Evolutionary conservation across 1,140 invertebrate species (phyloP).

Genomic region (Argopecten irradians): DNA sequence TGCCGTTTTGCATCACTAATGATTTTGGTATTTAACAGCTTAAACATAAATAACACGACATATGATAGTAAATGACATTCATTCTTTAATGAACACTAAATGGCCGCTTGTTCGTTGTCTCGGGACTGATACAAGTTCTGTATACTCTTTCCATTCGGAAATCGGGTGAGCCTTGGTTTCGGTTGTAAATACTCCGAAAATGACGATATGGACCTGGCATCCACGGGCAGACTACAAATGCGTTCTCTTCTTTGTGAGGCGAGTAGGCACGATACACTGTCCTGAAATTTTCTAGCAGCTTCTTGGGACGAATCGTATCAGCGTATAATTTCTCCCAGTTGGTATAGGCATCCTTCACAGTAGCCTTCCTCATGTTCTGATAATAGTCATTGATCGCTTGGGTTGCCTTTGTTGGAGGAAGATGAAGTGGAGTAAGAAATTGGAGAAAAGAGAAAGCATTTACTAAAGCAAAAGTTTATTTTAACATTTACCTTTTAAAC

Average conservation of each 20-base stretch:
- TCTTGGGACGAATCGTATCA: slow-evolving; percentile 50
- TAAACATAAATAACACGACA: no score
- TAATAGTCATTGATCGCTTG: slow-evolving; percentile 58
- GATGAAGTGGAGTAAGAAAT: not conserved
- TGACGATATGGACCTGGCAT: slow-evolving; percentile 52
- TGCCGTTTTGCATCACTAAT: no score
- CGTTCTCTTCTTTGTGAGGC: slow-evolving; percentile 60
- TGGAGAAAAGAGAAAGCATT: no score
- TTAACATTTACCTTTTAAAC: no score
- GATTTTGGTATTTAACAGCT: no score
- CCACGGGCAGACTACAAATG: slow-evolving; percentile 62
- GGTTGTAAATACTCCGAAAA: slow-evolving; percentile 13
- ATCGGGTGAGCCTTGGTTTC: not conserved
- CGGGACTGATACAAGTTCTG: not conserved
- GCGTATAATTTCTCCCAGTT: slow-evolving; percentile 63
- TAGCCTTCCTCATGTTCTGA: slow-evolving; percentile 51
- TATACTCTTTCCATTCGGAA: slow-evolving; percentile 21
- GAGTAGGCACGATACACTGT: slow-evolving; percentile 60
- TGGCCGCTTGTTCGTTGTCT: not conserved
- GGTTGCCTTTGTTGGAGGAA: slow-evolving; percentile 32
- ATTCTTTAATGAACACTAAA: slow-evolving; percentile 35
- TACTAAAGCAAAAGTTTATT: no score
- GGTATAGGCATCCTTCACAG: slow-evolving; percentile 50
- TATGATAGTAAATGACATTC: no score
- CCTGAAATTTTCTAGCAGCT: slow-evolving; percentile 53